phyloP scores from a whole-genome alignment of 2,113 vertebrate species.

The Accipiter virgatus region DNA sequence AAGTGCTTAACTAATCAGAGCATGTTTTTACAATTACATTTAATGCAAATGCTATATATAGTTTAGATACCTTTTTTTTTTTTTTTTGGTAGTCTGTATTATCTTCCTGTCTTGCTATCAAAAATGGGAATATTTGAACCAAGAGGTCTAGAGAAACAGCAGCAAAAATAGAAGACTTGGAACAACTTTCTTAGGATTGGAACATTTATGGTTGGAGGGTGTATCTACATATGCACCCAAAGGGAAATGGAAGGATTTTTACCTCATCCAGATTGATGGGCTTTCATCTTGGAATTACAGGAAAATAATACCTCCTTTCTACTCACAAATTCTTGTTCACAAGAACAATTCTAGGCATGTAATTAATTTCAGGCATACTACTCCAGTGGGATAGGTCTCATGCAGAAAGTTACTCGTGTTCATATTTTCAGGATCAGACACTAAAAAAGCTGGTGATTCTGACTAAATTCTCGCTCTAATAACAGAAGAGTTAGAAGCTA shows the following conservation, averaged over 20 bases:
- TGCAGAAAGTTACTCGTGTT: not conserved
- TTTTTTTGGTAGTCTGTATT: not conserved
- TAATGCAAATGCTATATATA: not conserved
- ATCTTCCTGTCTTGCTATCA: not conserved
- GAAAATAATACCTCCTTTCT: not conserved
- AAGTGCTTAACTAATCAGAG: not conserved
- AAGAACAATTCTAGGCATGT: not conserved
- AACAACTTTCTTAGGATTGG: not conserved
- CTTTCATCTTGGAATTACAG: not conserved
- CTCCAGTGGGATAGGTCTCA: not conserved
- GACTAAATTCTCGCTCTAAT: accelerated
- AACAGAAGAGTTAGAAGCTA: not conserved
- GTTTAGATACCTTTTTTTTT: not conserved
- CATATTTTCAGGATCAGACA: not conserved
- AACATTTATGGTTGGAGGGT: not conserved
- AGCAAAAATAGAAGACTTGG: not conserved
- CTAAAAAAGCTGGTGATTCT: not conserved
- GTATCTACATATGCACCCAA: not conserved
- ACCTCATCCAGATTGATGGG: not conserved
- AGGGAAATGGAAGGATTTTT: not conserved
- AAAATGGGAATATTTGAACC: not conserved
- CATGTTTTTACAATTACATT: not conserved
- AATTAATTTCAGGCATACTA: not conserved
- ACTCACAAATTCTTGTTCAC: not conserved
- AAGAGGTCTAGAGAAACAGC: not conserved